Percentiles rank a stretch among this genome's conserved stretches.
Evolutionary conservation across 2,888 invertebrate genomes (phyloP).

Genomic region (Pogonocherus hispidulus): DNA sequence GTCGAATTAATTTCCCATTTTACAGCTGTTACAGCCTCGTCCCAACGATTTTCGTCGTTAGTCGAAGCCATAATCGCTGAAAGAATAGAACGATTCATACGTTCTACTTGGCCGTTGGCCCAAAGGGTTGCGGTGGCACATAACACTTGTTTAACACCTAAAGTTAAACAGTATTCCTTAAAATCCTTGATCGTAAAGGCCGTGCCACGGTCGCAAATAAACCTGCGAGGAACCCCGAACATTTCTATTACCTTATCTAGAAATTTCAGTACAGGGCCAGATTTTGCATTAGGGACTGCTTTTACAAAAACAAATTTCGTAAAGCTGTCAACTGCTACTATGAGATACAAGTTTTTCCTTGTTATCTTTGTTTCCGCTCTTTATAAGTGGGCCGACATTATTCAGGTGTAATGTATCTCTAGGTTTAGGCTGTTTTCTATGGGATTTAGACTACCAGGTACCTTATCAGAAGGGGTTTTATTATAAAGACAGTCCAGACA

Average conservation of each 20-base stretch:
- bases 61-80: constrained; percentile 37
- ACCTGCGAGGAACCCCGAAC: constrained; percentile 45
- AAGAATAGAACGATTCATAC: constrained; percentile 48
- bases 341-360: constrained; percentile 41
- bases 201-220: constrained; percentile 47
- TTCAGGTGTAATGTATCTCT: constrained; percentile 56
- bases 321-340: constrained; percentile 54
- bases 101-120: constrained; percentile 56
- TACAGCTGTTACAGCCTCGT: constrained; percentile 42
- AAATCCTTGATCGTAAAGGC: constrained; percentile 49
- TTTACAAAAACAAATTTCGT: constrained; percentile 43
- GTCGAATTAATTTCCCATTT: constrained; percentile 49
- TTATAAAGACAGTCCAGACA: constrained; percentile 59
- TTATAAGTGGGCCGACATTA: constrained; percentile 52
- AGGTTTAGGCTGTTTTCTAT: constrained; percentile 47
- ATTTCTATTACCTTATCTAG: constrained; percentile 35
- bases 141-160: constrained; percentile 46
- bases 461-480: constrained; percentile 54
- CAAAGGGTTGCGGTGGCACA: constrained; percentile 54
- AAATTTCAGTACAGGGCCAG: constrained; percentile 38
- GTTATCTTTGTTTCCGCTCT: too few species aligned
- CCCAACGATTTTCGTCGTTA: constrained; percentile 50
- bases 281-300: constrained; percentile 46
- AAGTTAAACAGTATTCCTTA: constrained; percentile 24
- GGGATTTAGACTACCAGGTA: constrained; percentile 40